Percentiles rank a stretch among this genome's conserved stretches.
These are phyloP conservation scores for Oryzias curvinotus DNA, from an alignment of 2,113 vertebrate genomes.

Conservation along the genomic window DNA sequence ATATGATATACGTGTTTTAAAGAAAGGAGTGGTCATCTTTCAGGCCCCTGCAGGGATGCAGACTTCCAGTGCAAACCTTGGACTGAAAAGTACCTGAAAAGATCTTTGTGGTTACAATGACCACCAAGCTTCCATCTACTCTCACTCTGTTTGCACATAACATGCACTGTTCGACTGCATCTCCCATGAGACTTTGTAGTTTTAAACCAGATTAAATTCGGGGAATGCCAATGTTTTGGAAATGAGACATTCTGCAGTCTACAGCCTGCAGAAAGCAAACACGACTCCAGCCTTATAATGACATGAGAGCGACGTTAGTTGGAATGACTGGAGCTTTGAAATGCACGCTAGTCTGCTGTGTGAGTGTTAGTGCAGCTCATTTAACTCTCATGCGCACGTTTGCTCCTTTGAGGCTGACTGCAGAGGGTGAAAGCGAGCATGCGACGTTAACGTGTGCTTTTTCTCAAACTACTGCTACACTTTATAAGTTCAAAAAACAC, in stretches of 20 bases:
- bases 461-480: background rate
- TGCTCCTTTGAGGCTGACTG: slow-evolving; percentile 22
- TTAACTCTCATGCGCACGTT: slow-evolving; percentile 35
- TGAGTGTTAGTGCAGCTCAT: slow-evolving; percentile 2
- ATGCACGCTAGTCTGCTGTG: background rate
- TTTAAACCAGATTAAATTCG: slow-evolving; percentile 12
- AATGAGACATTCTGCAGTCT: background rate
- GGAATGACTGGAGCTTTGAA: slow-evolving; percentile 12
- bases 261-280: slow-evolving; percentile 24
- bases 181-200: slow-evolving; percentile 21
- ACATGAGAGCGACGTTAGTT: slow-evolving; percentile 24
- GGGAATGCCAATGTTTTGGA: slow-evolving; percentile 11
- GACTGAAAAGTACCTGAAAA: background rate
- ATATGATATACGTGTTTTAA: no score
- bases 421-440: background rate
- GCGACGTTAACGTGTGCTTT: background rate
- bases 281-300: slow-evolving; percentile 1
- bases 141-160: slow-evolving; percentile 9
- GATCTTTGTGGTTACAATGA: slow-evolving; percentile 13
- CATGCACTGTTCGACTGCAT: slow-evolving; percentile 6
- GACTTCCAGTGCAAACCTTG: background rate
- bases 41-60: no score
- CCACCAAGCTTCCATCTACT: slow-evolving; percentile 24
- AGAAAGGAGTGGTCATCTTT: no score
- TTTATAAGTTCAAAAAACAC: slow-evolving; percentile 3